Evolutionary conservation across 2,888 invertebrate genomes (phyloP).

Genomic region (Coremacera marginata): DNA sequence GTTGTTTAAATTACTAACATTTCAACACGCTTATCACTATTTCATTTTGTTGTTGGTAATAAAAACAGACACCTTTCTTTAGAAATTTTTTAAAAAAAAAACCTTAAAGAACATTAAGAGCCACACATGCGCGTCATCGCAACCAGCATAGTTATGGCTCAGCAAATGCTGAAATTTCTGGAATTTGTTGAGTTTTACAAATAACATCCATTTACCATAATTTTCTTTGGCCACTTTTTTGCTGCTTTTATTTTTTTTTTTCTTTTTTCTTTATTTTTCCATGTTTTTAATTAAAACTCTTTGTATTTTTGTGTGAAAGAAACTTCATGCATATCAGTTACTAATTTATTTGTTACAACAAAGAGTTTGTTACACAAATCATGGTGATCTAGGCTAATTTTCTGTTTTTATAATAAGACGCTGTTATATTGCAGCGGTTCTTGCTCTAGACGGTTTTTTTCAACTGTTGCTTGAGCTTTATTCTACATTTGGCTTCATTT

Average conservation of each 20-base stretch:
- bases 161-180: background rate
- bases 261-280: background rate
- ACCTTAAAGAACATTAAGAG: background rate
- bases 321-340: conserved; percentile 21
- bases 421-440: conserved; percentile 21
- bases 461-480: conserved; percentile 10
- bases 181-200: no score
- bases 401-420: background rate
- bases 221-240: no score
- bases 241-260: background rate
- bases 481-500: background rate
- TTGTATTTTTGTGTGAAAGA: background rate
- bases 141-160: no score
- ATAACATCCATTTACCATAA: no score
- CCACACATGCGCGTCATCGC: background rate
- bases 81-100: background rate
- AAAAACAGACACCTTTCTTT: background rate
- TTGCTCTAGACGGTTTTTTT: background rate
- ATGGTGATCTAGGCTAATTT: conserved; percentile 1
- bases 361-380: conserved; percentile 12
- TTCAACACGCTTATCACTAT: background rate
- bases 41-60: background rate
- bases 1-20: background rate
- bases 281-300: background rate
- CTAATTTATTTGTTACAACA: background rate